Percentiles rank a stretch among this genome's conserved stretches.
Evolutionary conservation across 2,113 vertebrate species (phyloP).

Genomic region (Catharus fuscescens): DNA sequence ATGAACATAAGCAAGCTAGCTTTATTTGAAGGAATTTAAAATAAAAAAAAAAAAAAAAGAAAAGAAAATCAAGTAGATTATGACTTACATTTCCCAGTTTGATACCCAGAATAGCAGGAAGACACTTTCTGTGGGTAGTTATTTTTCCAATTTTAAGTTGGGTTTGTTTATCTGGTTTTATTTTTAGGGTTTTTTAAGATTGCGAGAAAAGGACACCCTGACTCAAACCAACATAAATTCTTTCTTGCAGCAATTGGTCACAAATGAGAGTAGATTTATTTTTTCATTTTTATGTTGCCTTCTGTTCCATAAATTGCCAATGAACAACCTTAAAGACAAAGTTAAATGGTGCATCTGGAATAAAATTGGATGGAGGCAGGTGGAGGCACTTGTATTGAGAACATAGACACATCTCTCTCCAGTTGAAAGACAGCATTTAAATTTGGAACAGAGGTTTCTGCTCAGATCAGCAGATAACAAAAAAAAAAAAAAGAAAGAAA

Average conservation of each 20-base stretch:
- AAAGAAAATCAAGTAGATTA: neutral
- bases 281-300: neutral
- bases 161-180: neutral
- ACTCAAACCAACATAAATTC: neutral
- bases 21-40: neutral
- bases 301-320: neutral
- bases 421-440: neutral
- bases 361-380: neutral
- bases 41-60: neutral
- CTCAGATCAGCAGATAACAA: neutral
- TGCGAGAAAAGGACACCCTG: neutral
- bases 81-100: neutral
- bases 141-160: neutral
- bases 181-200: rapidly evolving
- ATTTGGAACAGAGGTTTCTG: neutral
- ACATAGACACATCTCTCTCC: neutral
- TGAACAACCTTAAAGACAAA: neutral
- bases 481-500: neutral
- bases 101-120: neutral
- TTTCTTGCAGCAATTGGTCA: neutral
- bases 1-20: neutral
- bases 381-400: neutral
- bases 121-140: neutral
- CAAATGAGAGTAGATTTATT: neutral
- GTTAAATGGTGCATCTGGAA: neutral